phyloP scores from a whole-genome alignment of 2,888 invertebrate genomes.

The Limnephilus marmoratus region DNA sequence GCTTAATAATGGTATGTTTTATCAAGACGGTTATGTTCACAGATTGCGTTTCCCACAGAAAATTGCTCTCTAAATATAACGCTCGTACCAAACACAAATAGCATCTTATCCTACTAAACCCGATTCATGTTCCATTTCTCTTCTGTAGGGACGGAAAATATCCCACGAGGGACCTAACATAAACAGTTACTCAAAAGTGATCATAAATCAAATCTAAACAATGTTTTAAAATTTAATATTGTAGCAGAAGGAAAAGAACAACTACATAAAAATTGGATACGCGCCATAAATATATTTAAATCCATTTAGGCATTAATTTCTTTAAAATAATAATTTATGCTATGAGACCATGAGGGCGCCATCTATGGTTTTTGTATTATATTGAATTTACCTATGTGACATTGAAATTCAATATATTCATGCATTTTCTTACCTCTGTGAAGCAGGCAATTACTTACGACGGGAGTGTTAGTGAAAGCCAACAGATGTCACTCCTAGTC shows the following conservation, averaged over 20 bases:
- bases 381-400: no score
- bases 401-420: no score
- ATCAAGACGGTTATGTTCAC: conserved; percentile 5
- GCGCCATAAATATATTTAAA: no score
- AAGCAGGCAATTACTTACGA: no score
- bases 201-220: not conserved
- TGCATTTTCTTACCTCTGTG: no score
- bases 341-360: no score
- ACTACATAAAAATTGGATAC: no score
- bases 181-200: not conserved
- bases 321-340: no score
- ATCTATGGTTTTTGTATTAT: no score
- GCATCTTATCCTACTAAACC: conserved; percentile 2
- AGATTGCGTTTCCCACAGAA: conserved; percentile 26
- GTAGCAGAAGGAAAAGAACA: not conserved
- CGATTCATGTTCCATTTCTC: not conserved
- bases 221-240: not conserved
- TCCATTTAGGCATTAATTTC: no score
- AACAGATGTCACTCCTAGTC: no score
- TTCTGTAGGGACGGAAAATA: not conserved
- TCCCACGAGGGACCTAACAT: not conserved
- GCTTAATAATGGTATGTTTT: not conserved
- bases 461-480: no score
- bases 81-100: not conserved
- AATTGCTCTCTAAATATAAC: not conserved